These are phyloP conservation scores for Porphyrio hochstetteri DNA, from an alignment of 2,113 vertebrate species.

Conservation along the genomic window DNA sequence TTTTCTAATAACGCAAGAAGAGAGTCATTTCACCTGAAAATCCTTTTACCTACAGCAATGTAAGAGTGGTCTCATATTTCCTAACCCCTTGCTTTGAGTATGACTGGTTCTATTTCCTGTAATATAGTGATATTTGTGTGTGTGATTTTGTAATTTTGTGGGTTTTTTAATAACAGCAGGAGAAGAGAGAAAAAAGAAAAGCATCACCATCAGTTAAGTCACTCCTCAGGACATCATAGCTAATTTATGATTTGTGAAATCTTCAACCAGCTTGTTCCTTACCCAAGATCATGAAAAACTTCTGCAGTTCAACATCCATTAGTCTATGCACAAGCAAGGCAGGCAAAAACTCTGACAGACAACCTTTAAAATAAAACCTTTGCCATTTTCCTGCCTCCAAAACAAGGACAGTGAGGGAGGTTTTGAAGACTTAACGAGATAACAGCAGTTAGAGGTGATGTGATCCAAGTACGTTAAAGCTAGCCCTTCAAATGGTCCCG, in stretches of 20 bases:
- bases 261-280: background rate
- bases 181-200: background rate
- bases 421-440: background rate
- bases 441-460: background rate
- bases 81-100: background rate
- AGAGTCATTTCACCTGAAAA: background rate
- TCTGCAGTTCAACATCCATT: background rate
- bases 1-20: background rate
- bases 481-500: background rate
- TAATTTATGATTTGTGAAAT: background rate
- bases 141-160: background rate
- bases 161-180: background rate
- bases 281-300: slow-evolving; percentile 9
- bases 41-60: background rate
- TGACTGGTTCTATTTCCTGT: background rate
- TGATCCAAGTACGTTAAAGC: background rate
- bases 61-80: background rate
- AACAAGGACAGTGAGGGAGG: background rate
- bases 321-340: slow-evolving; percentile 34
- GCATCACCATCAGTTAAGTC: background rate
- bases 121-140: background rate
- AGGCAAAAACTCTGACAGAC: background rate
- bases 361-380: background rate
- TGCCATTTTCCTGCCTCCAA: background rate
- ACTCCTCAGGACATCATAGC: background rate